Evolutionary conservation across 2,888 invertebrate genomes (phyloP).

Genomic region (Parnassius orleans): DNA sequence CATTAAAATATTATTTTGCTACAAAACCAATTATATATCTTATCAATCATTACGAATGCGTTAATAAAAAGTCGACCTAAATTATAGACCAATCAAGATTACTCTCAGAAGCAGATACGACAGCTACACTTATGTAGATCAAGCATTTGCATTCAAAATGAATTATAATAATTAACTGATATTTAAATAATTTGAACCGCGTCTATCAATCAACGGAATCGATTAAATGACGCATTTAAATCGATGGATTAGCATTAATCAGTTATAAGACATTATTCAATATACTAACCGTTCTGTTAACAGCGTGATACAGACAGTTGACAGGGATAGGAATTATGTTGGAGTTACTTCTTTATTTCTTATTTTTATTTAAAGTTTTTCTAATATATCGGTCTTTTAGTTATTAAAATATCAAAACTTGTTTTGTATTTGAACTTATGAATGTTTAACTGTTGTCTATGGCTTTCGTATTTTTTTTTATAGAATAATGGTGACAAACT

Average conservation of each 20-base stretch:
- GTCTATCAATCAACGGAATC: constrained; percentile 37
- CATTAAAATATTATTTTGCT: too few species aligned
- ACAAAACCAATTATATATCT: too few species aligned
- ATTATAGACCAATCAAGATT: constrained; percentile 15
- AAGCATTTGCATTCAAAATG: constrained; percentile 8
- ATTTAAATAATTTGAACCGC: constrained; percentile 23
- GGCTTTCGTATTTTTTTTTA: too few species aligned
- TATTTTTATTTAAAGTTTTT: neutral
- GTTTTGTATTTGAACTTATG: too few species aligned
- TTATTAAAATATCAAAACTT: neutral
- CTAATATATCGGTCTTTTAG: neutral
- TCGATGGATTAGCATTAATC: constrained; percentile 37
- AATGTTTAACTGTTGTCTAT: too few species aligned
- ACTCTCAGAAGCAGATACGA: constrained; percentile 14
- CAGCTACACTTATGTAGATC: neutral
- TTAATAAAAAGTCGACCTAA: neutral
- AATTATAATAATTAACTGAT: constrained; percentile 20
- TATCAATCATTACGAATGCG: too few species aligned
- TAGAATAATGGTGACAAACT: too few species aligned
- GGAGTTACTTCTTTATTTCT: neutral
- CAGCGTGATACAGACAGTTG: constrained; percentile 3
- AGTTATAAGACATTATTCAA: constrained; percentile 15
- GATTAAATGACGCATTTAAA: constrained; percentile 37
- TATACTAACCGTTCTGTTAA: constrained; percentile 13
- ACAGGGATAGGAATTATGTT: neutral